Conservation (phyloP, 2,888 invertebrate species). For the Spodoptera exigua region DNA sequence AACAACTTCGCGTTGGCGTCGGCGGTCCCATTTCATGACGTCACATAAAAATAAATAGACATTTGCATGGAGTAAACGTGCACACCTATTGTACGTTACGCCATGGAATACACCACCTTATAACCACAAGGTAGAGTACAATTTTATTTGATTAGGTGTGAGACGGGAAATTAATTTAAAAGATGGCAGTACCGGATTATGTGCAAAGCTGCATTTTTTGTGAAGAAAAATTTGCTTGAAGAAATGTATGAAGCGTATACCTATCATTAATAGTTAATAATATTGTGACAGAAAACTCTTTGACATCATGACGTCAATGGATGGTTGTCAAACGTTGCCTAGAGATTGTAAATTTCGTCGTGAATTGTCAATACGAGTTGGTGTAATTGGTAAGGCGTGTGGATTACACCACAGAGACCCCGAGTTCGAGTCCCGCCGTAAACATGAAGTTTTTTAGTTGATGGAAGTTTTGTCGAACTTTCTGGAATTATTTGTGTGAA, state of each 20-base stretch:
- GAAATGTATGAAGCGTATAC: neutral
- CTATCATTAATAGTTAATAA: no score
- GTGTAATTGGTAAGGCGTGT: no score
- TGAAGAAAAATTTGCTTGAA: neutral
- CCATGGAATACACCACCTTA: conserved; percentile 29
- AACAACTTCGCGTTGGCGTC: conserved; percentile 42
- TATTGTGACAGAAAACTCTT: no score
- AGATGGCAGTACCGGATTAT: conserved; percentile 37
- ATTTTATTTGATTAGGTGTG: conserved; percentile 11
- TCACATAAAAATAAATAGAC: conserved; percentile 56
- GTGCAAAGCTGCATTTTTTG: conserved; percentile 7
- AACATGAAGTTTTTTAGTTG: no score
- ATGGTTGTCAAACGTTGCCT: no score
- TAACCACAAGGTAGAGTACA: neutral
- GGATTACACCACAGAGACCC: no score
- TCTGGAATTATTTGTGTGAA: no score
- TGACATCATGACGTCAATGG: no score
- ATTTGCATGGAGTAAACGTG: conserved; percentile 42
- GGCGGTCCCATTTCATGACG: conserved; percentile 45
- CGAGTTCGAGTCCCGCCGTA: no score
- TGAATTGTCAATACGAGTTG: no score
- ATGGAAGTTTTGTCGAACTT: no score
- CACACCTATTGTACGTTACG: conserved; percentile 20
- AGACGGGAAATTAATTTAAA: conserved; percentile 51
- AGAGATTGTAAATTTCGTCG: no score